Conservation (phyloP, 2,113 vertebrate genomes). For the Arenaria interpres region DNA sequence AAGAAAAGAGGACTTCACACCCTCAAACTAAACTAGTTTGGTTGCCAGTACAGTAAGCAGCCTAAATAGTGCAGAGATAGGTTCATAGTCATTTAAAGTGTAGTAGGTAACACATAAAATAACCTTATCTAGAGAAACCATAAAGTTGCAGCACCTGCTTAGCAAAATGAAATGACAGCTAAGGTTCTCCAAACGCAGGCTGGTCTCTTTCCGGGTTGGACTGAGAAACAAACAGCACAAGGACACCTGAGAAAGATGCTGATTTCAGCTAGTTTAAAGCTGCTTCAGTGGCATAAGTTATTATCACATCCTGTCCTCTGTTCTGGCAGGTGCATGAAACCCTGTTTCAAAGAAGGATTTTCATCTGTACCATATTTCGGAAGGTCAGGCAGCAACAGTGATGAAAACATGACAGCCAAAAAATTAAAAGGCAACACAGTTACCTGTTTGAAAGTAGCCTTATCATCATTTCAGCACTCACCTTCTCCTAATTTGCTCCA, state of each 20-base stretch:
- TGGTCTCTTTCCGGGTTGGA: not conserved
- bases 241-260: not conserved
- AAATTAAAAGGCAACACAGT: not conserved
- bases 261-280: not conserved
- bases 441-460: not conserved
- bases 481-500: not conserved
- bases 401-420: not conserved
- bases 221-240: not conserved
- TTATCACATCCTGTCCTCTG: not conserved
- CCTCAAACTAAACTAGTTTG: not conserved
- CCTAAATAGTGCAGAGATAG: not conserved
- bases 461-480: not conserved
- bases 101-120: not conserved
- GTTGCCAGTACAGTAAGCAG: not conserved
- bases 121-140: not conserved
- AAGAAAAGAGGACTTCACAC: constrained; percentile 8
- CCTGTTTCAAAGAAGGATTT: not conserved
- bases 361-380: not conserved
- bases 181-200: not conserved
- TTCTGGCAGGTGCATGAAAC: not conserved
- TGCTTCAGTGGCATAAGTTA: not conserved
- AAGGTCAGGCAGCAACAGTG: not conserved
- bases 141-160: not conserved
- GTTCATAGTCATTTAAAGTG: not conserved
- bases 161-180: not conserved